Evolutionary conservation across 2,888 invertebrate species (phyloP).

Genomic region (Amphipyra tragopoginis): DNA sequence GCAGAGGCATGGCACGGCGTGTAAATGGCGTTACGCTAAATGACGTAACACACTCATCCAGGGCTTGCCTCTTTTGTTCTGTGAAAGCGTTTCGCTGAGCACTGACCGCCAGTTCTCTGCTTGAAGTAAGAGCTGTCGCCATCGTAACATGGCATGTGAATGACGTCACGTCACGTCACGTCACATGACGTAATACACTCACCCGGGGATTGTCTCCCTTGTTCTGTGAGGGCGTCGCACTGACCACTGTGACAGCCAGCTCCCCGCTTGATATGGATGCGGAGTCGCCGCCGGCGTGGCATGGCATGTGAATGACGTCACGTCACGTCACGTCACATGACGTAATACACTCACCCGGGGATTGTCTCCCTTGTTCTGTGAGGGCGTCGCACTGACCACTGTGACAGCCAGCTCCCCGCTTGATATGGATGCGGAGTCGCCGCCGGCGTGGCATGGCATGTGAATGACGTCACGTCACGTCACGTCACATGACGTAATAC

Average conservation of each 20-base stretch:
- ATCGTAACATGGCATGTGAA: constrained; percentile 66
- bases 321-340: too few species aligned
- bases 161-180: too few species aligned
- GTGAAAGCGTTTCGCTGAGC: constrained; percentile 48
- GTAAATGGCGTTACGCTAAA: constrained; percentile 55
- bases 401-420: constrained; percentile 70
- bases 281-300: constrained; percentile 70
- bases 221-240: constrained; percentile 42
- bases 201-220: constrained; percentile 61
- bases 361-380: too few species aligned
- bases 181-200: too few species aligned
- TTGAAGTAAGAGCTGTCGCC: constrained; percentile 73
- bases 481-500: not conserved
- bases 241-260: constrained; percentile 61
- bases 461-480: constrained; percentile 27
- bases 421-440: constrained; percentile 65
- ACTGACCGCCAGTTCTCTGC: constrained; percentile 68
- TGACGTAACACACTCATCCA: too few species aligned
- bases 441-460: constrained; percentile 52
- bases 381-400: constrained; percentile 32
- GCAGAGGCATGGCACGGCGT: constrained; percentile 66
- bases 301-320: constrained; percentile 52
- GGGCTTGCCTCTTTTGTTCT: constrained; percentile 52
- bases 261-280: constrained; percentile 74
- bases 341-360: too few species aligned